Conservation (phyloP, 2,113 vertebrate species). For the Pardalotus punctatus region DNA sequence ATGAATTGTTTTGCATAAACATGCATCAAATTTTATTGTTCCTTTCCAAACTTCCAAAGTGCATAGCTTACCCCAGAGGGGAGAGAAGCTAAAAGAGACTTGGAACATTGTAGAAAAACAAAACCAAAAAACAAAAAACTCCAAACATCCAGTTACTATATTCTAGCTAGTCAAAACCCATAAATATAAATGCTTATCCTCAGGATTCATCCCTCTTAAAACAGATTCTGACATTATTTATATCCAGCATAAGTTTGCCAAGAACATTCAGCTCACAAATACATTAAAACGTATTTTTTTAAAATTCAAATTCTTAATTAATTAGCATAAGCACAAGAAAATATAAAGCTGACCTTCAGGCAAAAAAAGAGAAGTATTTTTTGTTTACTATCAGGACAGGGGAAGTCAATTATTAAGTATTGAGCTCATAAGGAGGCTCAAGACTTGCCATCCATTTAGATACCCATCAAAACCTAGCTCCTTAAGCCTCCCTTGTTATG, state of each 20-base stretch:
- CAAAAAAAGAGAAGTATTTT: background rate
- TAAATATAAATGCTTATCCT: background rate
- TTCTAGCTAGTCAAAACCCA: background rate
- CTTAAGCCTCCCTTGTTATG: background rate
- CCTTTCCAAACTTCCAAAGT: background rate
- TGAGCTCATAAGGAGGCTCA: background rate
- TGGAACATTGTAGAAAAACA: background rate
- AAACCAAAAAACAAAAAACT: rapidly evolving
- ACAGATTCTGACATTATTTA: background rate
- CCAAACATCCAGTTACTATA: background rate
- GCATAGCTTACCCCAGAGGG: background rate
- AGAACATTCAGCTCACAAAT: background rate
- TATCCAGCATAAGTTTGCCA: background rate
- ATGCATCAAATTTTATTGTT: background rate
- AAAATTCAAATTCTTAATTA: background rate
- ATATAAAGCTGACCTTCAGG: background rate
- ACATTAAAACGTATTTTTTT: background rate
- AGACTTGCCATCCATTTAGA: background rate
- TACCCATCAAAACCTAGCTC: background rate
- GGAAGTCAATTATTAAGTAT: background rate
- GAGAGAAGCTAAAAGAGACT: background rate
- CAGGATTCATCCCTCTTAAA: background rate
- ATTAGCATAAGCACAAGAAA: background rate
- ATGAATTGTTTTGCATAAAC: background rate
- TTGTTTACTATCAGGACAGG: background rate